A percentile compares a stretch with the other conserved stretches of the same genome.
These are phyloP conservation scores for Lindbergichthys nudifrons DNA, from an alignment of 2,797 vertebrate genomes.

Conservation along the genomic window DNA sequence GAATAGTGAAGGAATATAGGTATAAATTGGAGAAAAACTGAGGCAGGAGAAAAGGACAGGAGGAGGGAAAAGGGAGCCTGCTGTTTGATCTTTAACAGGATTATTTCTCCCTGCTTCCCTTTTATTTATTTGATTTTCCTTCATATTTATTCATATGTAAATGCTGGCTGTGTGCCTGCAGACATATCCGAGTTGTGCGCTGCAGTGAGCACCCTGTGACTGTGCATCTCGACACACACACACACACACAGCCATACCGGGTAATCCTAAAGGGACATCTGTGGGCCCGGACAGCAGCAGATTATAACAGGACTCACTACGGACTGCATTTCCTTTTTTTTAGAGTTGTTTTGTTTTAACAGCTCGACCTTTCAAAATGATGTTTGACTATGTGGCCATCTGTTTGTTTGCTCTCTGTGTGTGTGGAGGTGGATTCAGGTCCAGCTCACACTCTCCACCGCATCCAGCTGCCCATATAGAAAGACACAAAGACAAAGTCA, in stretches of 20 bases:
- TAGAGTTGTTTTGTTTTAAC: slow-evolving; percentile 47
- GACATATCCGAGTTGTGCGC: slow-evolving; percentile 55
- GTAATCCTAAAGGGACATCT: slow-evolving; percentile 69
- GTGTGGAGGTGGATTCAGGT: slow-evolving; percentile 16
- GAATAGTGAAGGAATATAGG: slow-evolving; percentile 52
- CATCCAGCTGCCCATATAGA: slow-evolving; percentile 32
- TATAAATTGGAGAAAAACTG: slow-evolving; percentile 68
- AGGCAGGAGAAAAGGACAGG: slow-evolving; percentile 51
- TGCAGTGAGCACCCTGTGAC: slow-evolving; percentile 60
- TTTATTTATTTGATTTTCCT: slow-evolving; percentile 82
- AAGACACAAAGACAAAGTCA: slow-evolving; percentile 42
- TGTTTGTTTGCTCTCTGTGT: slow-evolving; percentile 44
- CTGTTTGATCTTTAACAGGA: slow-evolving; percentile 86
- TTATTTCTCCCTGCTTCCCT: slow-evolving; percentile 79
- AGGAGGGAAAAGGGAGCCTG: slow-evolving; percentile 56
- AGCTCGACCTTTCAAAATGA: slow-evolving; percentile 54
- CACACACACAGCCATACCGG: slow-evolving; percentile 42
- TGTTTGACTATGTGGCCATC: slow-evolving; percentile 51
- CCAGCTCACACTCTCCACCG: slow-evolving; percentile 4
- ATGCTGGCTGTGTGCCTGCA: slow-evolving; percentile 65
- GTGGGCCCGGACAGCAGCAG: slow-evolving; percentile 36
- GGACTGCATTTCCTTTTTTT: slow-evolving; percentile 22
- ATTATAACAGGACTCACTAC: slow-evolving; percentile 14
- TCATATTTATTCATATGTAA: slow-evolving; percentile 83
- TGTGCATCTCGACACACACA: slow-evolving; percentile 58